Percentiles rank a stretch among this genome's conserved stretches.
phyloP scores from a whole-genome alignment of 1,140 invertebrate species.

The Drosophila santomea region DNA sequence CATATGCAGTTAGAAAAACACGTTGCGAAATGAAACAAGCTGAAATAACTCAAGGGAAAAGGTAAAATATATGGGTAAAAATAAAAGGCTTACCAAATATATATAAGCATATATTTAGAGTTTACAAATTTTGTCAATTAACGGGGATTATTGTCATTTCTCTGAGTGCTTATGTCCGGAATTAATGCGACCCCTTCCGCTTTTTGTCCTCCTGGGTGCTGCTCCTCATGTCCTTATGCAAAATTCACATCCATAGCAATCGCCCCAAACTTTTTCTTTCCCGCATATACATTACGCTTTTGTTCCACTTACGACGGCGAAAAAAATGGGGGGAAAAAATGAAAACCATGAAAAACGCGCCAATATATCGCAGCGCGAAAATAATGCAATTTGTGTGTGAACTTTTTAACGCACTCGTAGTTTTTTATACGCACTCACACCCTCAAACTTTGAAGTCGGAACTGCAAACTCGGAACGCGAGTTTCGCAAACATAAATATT shows the following conservation, averaged over 20 bases:
- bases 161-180: slow-evolving; percentile 16
- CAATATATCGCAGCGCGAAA: slow-evolving; percentile 73
- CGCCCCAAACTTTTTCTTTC: slow-evolving; percentile 66
- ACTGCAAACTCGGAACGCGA: slow-evolving; percentile 36
- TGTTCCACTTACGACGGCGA: slow-evolving; percentile 26
- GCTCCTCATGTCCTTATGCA: slow-evolving; percentile 66
- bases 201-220: slow-evolving; percentile 44
- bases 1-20: slow-evolving; percentile 2
- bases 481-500: slow-evolving; percentile 73
- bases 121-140: background rate
- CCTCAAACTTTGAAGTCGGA: slow-evolving; percentile 17
- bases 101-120: background rate
- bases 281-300: slow-evolving; percentile 56
- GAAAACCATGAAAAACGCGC: slow-evolving; percentile 61
- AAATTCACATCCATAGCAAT: slow-evolving; percentile 64
- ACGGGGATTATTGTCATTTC: background rate
- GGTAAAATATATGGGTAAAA: background rate
- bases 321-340: slow-evolving; percentile 18
- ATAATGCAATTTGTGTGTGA: slow-evolving; percentile 83
- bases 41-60: background rate
- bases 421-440: slow-evolving; percentile 44
- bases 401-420: slow-evolving; percentile 75
- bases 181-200: slow-evolving; percentile 23
- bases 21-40: background rate
- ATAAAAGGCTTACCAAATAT: background rate